A percentile compares a stretch with the other conserved stretches of the same genome.
These are phyloP conservation scores for Peromyscus aztecus DNA, from an alignment of 2,797 vertebrate species.

Conservation along the genomic window DNA sequence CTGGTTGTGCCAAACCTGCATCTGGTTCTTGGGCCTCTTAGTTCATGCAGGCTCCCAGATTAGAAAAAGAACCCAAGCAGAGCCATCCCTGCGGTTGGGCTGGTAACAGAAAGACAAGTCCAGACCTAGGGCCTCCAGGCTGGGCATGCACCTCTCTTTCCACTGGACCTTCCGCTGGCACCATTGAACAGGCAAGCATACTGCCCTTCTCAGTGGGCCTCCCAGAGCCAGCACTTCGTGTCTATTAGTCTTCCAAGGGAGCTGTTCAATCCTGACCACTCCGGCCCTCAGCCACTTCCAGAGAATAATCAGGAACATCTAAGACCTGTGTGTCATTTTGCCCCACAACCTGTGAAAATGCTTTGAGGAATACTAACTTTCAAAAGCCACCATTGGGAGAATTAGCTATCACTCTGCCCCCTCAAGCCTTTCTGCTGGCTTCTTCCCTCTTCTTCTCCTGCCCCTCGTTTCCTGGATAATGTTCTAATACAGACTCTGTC, in stretches of 20 bases:
- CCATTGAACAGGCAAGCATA: rapidly evolving
- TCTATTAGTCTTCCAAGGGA: background rate
- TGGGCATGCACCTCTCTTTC: background rate
- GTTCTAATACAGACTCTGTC: background rate
- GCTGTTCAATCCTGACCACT: background rate
- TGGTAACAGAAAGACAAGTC: background rate
- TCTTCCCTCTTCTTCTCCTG: background rate
- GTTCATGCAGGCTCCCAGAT: background rate
- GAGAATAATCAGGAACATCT: background rate
- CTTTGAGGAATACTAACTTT: background rate
- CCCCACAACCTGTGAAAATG: background rate
- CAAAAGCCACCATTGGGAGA: background rate
- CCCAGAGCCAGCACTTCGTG: background rate
- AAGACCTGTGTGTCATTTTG: background rate
- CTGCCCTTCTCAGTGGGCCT: background rate
- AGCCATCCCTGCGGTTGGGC: background rate
- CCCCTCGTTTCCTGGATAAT: background rate
- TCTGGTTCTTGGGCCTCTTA: conserved; percentile 1
- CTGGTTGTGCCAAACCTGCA: background rate
- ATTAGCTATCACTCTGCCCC: background rate
- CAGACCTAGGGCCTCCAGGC: background rate
- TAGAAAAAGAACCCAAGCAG: background rate
- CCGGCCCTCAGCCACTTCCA: background rate
- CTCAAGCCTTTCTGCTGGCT: background rate
- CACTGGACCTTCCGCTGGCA: background rate